Evolutionary conservation across 92 coral and sea anemone genomes (phyloP).

Genomic region (Actinostola sp.): DNA sequence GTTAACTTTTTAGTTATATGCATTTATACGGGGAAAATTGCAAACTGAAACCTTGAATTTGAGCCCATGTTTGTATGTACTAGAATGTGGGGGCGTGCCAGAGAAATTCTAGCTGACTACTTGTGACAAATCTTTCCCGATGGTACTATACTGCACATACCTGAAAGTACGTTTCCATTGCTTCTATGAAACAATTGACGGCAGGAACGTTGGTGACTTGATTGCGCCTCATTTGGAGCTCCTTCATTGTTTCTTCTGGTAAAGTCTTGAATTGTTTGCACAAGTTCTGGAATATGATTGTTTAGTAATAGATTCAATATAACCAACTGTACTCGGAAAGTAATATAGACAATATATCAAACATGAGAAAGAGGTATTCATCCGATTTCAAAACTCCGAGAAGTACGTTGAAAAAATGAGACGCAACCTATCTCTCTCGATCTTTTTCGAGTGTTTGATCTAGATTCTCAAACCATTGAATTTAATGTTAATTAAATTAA

Average conservation of each 20-base stretch:
- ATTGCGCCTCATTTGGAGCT: conserved; percentile 59
- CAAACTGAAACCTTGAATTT: no score
- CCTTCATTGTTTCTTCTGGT: conserved; percentile 24
- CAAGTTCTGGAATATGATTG: conserved; percentile 40
- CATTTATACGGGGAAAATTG: no score
- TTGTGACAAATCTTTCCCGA: not conserved
- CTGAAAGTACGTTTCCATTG: conserved; percentile 53
- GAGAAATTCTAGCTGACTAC: not conserved
- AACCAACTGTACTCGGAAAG: not conserved
- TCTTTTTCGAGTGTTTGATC: no score
- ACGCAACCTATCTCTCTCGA: no score
- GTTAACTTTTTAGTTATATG: no score
- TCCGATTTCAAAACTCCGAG: no score
- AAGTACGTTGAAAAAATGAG: no score
- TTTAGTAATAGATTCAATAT: not conserved
- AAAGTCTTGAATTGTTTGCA: conserved; percentile 50
- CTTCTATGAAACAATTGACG: conserved; percentile 51
- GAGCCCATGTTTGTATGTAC: not conserved
- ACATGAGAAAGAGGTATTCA: no score
- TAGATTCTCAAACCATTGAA: no score
- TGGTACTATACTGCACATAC: conserved; percentile 8
- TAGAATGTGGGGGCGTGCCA: not conserved
- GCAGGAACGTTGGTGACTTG: conserved; percentile 43
- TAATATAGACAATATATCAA: not conserved
- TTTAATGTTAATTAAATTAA: no score